phyloP scores from a whole-genome alignment of 2,888 invertebrate species.

The Catocala fraxini region DNA sequence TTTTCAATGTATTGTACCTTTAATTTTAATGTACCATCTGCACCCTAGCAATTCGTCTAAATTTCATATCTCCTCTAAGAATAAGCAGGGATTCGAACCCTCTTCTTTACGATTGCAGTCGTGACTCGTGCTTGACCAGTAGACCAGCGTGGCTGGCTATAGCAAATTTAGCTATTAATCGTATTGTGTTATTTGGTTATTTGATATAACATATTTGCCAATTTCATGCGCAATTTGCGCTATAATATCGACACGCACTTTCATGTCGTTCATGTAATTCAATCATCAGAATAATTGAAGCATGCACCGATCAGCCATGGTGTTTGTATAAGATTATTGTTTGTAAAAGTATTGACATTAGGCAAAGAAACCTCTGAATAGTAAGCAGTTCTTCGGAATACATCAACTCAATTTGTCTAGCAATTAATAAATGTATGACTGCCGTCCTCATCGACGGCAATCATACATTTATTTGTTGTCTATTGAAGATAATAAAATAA shows the following conservation, averaged over 20 bases:
- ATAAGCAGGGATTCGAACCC: too few species aligned
- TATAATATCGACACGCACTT: not conserved
- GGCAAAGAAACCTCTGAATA: too few species aligned
- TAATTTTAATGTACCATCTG: too few species aligned
- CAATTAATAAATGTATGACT: too few species aligned
- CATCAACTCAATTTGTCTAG: too few species aligned
- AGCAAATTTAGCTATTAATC: not conserved
- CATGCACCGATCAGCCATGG: not conserved
- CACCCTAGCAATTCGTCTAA: too few species aligned
- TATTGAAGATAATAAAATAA: too few species aligned
- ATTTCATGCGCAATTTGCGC: constrained; percentile 3
- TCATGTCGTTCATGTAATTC: not conserved
- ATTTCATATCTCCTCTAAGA: too few species aligned
- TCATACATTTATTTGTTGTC: too few species aligned
- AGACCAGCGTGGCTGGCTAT: not conserved
- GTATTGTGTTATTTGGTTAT: constrained; percentile 1
- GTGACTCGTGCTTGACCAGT: not conserved
- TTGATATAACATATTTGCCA: not conserved
- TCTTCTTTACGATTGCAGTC: not conserved
- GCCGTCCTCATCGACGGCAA: too few species aligned
- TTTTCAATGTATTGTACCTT: too few species aligned
- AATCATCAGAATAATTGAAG: not conserved
- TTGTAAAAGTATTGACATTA: not conserved
- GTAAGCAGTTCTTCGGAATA: too few species aligned
- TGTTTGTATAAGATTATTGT: not conserved